Evolutionary conservation across 2,888 invertebrate species (phyloP).

Genomic region (Graphium colonna): DNA sequence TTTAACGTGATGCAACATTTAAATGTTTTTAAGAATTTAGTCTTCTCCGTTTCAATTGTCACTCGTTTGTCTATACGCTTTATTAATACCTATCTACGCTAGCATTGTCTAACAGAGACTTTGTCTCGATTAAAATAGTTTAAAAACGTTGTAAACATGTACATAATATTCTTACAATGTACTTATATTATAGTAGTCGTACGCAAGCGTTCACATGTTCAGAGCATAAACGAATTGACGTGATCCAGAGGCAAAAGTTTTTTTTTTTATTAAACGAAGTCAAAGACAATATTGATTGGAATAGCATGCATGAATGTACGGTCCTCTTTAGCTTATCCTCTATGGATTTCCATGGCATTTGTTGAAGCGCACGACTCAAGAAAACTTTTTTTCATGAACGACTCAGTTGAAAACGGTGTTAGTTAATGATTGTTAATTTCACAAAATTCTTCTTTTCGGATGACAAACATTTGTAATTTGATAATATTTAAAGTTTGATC

Average conservation of each 20-base stretch:
- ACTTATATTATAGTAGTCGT: constrained; percentile 28
- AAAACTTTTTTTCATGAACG: constrained; percentile 10
- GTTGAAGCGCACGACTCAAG: constrained; percentile 22
- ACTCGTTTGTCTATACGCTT: constrained; percentile 68
- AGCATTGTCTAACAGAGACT: constrained; percentile 75
- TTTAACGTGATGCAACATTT: constrained; percentile 73
- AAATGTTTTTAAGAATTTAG: constrained; percentile 73
- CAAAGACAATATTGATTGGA: too few species aligned
- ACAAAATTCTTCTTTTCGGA: not conserved
- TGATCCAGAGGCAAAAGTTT: not conserved
- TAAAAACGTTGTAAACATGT: constrained; percentile 64
- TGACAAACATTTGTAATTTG: not conserved
- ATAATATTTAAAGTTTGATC: not conserved
- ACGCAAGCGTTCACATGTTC: constrained; percentile 27
- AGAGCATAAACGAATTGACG: constrained; percentile 12
- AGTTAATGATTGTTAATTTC: constrained; percentile 3
- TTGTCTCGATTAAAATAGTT: constrained; percentile 68
- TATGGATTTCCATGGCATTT: too few species aligned
- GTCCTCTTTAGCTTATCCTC: too few species aligned
- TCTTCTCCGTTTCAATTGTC: constrained; percentile 78
- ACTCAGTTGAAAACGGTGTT: constrained; percentile 25
- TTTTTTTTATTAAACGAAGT: constrained; percentile 24
- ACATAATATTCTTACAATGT: constrained; percentile 41
- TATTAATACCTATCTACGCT: constrained; percentile 74
- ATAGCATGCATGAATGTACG: too few species aligned